Conservation (phyloP, 53 echinoderm and acorn worm species). For the Luidia sarsii region DNA sequence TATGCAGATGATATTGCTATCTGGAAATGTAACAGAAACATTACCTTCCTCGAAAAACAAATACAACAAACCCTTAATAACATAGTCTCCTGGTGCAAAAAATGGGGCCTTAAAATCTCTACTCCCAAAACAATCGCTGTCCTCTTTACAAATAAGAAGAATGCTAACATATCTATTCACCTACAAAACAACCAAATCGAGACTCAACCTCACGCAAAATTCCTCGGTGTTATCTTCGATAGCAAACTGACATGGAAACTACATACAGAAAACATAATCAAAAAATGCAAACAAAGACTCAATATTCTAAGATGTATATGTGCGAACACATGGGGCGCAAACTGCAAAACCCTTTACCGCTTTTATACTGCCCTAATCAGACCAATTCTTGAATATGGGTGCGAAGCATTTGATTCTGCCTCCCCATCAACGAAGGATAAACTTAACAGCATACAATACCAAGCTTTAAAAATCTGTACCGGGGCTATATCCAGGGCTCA, state of each 20-base stretch:
- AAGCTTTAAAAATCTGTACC: constrained; percentile 43
- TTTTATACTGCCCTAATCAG: constrained; percentile 28
- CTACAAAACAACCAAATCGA: not conserved
- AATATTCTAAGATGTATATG: constrained; percentile 19
- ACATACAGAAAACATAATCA: constrained; percentile 22
- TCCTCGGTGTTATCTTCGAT: constrained; percentile 18
- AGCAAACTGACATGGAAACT: constrained; percentile 28
- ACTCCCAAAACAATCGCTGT: not conserved
- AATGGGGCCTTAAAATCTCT: constrained; percentile 19
- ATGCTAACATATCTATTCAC: not conserved
- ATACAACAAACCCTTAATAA: not conserved
- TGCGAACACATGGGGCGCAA: constrained; percentile 16
- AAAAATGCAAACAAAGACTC: constrained; percentile 39
- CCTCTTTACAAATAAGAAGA: not conserved
- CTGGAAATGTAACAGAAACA: constrained; percentile 22
- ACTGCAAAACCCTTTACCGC: not conserved
- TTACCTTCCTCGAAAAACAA: not conserved
- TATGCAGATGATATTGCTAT: constrained; percentile 27
- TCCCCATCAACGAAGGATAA: not conserved
- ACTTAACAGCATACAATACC: constrained; percentile 40
- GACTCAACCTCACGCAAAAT: not conserved
- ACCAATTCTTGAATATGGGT: constrained; percentile 36
- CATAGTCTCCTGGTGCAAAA: not conserved
- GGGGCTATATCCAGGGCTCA: constrained; percentile 33
- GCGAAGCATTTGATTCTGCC: constrained; percentile 40